Percentiles rank a stretch among this genome's conserved stretches.
Evolutionary conservation across 2,113 vertebrate species (phyloP).

Genomic region (Silurus meridionalis): DNA sequence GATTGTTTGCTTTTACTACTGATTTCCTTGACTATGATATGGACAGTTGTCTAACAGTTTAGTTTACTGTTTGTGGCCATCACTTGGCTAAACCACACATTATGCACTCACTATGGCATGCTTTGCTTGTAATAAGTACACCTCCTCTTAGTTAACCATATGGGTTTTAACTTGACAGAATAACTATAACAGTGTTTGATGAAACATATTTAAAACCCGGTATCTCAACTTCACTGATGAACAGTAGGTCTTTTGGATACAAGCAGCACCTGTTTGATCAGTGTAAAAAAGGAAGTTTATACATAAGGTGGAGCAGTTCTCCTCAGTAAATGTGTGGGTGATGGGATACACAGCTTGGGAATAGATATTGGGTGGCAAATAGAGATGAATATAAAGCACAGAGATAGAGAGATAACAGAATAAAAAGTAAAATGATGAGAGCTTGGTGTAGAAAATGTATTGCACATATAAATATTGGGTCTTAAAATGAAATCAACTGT

Average conservation of each 20-base stretch:
- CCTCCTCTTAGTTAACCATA: slow-evolving; percentile 3
- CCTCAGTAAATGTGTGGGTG: neutral
- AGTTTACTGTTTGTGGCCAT: neutral
- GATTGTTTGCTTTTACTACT: neutral
- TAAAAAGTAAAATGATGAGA: neutral
- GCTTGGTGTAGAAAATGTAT: neutral
- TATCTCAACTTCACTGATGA: neutral
- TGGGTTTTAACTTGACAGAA: neutral
- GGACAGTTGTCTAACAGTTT: neutral
- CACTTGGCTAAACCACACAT: neutral
- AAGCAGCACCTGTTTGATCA: slow-evolving; percentile 17
- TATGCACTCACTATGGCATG: neutral
- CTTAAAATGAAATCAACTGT: neutral
- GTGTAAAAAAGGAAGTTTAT: neutral
- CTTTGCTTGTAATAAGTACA: neutral
- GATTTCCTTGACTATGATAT: neutral
- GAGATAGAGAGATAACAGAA: neutral
- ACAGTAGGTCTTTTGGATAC: neutral
- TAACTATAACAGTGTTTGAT: neutral
- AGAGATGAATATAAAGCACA: neutral
- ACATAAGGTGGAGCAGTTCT: neutral
- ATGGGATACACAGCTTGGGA: neutral
- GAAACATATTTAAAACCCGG: neutral
- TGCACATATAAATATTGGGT: neutral
- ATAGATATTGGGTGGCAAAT: neutral